Percentiles rank a stretch among this genome's conserved stretches.
phyloP scores from a whole-genome alignment of 2,888 invertebrate species.

The Ormyrus pomaceus region DNA sequence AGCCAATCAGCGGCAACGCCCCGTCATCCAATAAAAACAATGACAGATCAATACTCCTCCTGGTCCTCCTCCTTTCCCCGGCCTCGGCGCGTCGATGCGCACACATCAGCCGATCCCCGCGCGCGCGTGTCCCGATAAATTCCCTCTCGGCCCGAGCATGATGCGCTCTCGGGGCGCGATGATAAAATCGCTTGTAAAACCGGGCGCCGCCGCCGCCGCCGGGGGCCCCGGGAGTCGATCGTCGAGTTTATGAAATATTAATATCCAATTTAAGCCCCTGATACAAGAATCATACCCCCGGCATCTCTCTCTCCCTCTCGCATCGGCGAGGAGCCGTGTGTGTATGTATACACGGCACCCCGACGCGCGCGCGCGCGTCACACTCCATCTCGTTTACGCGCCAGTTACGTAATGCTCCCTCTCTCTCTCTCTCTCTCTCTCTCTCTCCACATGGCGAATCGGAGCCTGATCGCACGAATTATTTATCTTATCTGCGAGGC shows the following conservation, averaged over 20 bases:
- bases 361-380: background rate
- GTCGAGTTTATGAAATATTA: slow-evolving; percentile 69
- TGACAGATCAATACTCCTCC: background rate
- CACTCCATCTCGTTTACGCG: slow-evolving; percentile 21
- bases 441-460: slow-evolving; percentile 22
- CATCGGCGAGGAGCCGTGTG: no score
- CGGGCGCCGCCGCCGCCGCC: background rate
- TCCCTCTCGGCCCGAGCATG: slow-evolving; percentile 2
- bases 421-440: background rate
- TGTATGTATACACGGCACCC: background rate
- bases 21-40: background rate
- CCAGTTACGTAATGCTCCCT: background rate
- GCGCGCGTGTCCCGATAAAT: slow-evolving; percentile 15
- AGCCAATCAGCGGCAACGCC: no score
- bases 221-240: slow-evolving; percentile 24
- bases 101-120: no score
- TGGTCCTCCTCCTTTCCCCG: background rate
- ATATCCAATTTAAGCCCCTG: slow-evolving; percentile 71
- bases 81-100: no score
- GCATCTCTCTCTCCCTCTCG: background rate
- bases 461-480: slow-evolving; percentile 48
- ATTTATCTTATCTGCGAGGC: slow-evolving; percentile 63
- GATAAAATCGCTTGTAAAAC: slow-evolving; percentile 59
- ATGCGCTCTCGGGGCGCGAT: slow-evolving; percentile 31
- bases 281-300: slow-evolving; percentile 49